Base-by-base conservation (phyloP, 2,797 vertebrate genomes). In the Poeciliopsis infans region DNA sequence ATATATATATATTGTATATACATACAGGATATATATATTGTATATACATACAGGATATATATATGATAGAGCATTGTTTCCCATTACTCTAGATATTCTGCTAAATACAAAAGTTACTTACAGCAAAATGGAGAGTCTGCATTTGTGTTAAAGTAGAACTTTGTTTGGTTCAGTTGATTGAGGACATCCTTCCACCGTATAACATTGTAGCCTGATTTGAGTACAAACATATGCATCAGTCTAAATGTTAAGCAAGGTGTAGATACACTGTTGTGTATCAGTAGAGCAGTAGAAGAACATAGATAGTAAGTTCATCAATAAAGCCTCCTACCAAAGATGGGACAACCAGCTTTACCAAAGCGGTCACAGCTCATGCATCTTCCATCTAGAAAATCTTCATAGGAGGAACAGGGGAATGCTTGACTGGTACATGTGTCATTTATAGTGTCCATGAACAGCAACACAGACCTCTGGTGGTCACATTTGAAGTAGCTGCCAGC, bases 391-490 rank as follows among this genome's bases (percentile, higher is more conserved):
- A 96, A 99, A 84, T 97, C 93, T 33, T 61, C 46, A 68, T 98
- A 97, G 15, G 96, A 96, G 0, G 81, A 16, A 87, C 98, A 99
- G 45, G 98, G 98, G 83, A 95, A 98, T 0, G 94, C 91, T 45
- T 84, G 93, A 83, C 94, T 94, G 69, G 71, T 7, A 28, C 96
- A 97, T 0, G 11, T 89, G 31, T 5, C 25, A 55, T 88, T 85
- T 85, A 98, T 0, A 36, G 97, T 95, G 12, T 95, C 88, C 16
- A 97, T 69, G 81, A 95, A 99, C 51, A 99, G 96, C 5, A 87
- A 91, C 89, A 99, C 96, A n/a, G 98, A 97, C 86, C 98, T 97
- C 95, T 97, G 98, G 90, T 99, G 98, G 88, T 97, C 96, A 70
- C 98, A 99, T 87, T 97, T 98, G 83, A 99, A 95, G 94, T 95